These are phyloP conservation scores for Tridacna gigas DNA, from an alignment of 2,888 invertebrate species.

Conservation along the genomic window DNA sequence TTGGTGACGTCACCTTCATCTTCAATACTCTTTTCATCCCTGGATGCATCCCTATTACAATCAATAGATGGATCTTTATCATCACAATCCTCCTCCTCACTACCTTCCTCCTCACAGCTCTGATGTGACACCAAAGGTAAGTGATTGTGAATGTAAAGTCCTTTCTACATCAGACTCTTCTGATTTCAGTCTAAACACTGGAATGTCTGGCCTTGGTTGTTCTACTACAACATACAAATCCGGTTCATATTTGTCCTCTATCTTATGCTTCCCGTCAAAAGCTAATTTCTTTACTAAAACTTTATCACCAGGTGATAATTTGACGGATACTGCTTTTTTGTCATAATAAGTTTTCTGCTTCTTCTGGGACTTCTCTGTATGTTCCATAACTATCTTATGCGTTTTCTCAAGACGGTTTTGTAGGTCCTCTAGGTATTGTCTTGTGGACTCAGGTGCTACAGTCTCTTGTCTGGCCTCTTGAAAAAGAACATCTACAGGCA, in stretches of 20 bases:
- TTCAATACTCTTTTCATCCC: not conserved
- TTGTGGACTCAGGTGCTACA: constrained; percentile 1
- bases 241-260: too few species aligned
- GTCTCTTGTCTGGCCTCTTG: too few species aligned
- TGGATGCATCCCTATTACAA: not conserved
- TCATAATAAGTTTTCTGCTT: constrained; percentile 16
- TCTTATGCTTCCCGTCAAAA: constrained; percentile 25
- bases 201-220: constrained; percentile 10
- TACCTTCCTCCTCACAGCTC: not conserved
- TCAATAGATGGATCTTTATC: not conserved
- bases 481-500: too few species aligned
- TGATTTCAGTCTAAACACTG: constrained; percentile 13
- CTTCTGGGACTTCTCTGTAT: not conserved
- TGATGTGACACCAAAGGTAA: not conserved
- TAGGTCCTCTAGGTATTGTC: constrained; percentile 26
- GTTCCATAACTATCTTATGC: constrained; percentile 4
- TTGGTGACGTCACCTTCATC: not conserved
- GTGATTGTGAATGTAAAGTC: constrained; percentile 12
- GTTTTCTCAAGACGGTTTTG: constrained; percentile 1
- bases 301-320: constrained; percentile 6
- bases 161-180: constrained; percentile 1
- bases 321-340: not conserved
- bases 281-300: constrained; percentile 6
- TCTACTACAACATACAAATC: not conserved
- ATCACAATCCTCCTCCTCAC: not conserved